These are phyloP conservation scores for Nemurella pictetii DNA, from an alignment of 2,888 invertebrate genomes.

Conservation along the genomic window DNA sequence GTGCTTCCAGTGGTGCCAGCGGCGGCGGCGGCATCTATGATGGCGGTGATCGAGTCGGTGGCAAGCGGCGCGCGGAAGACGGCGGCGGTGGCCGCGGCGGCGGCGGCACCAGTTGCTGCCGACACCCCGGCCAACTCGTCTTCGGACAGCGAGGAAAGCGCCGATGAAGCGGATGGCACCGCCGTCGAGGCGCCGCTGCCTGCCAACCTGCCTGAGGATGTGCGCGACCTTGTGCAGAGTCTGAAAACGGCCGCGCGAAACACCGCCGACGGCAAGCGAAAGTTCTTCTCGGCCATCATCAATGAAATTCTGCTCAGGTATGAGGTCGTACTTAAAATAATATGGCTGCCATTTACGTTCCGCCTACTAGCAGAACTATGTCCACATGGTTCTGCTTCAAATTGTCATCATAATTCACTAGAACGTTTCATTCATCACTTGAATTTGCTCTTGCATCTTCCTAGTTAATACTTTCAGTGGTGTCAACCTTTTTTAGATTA, in stretches of 20 bases:
- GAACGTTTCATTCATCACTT: too few species aligned
- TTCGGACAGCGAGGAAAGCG: conserved; percentile 40
- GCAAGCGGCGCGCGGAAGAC: conserved; percentile 53
- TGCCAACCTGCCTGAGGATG: conserved; percentile 53
- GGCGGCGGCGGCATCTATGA: conserved; percentile 48
- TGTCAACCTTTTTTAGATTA: too few species aligned
- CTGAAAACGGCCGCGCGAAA: conserved; percentile 52
- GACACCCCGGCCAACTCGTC: conserved; percentile 28
- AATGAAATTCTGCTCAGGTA: conserved; percentile 58
- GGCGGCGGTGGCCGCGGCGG: neutral
- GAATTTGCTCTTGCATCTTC: too few species aligned
- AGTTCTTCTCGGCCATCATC: conserved; percentile 57
- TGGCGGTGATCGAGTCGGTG: conserved; percentile 60
- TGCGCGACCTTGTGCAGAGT: conserved; percentile 53
- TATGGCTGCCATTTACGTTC: too few species aligned
- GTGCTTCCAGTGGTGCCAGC: neutral
- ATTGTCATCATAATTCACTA: too few species aligned
- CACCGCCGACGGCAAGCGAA: conserved; percentile 56
- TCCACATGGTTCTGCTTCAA: too few species aligned
- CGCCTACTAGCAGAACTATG: too few species aligned
- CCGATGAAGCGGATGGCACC: conserved; percentile 44
- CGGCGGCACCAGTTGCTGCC: neutral
- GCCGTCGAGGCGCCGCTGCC: conserved; percentile 53
- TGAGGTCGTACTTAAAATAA: too few species aligned
- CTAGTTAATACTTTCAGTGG: too few species aligned